These are phyloP conservation scores for Nannobrachium achirus DNA, from an alignment of 2,113 vertebrate species.

Conservation along the genomic window DNA sequence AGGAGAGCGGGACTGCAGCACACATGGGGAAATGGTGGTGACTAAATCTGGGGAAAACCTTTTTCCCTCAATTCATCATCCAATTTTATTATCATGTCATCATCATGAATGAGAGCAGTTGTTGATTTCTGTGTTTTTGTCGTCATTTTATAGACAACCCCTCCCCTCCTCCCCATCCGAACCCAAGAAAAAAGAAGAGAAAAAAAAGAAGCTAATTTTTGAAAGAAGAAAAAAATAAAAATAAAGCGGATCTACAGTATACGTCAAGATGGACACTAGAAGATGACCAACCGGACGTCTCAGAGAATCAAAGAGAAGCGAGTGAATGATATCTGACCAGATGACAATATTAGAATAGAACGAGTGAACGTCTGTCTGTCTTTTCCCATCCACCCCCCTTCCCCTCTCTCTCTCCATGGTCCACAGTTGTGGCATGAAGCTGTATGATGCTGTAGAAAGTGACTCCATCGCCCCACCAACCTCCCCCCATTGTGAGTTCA, in stretches of 20 bases:
- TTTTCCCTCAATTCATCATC: too few relatives aligned
- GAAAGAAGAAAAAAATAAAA: too few relatives aligned
- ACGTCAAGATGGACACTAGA: constrained; percentile 54
- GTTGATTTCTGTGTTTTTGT: constrained; percentile 20
- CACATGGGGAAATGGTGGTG: too few relatives aligned
- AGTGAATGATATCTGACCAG: constrained; percentile 68
- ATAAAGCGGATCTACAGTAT: constrained; percentile 40
- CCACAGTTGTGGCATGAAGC: constrained; percentile 79
- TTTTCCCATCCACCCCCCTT: constrained; percentile 42
- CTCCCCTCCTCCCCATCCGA: constrained; percentile 18
- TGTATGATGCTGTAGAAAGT: constrained; percentile 66
- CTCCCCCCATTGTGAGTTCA: constrained; percentile 70
- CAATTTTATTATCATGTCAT: too few relatives aligned
- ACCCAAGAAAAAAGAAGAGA: constrained; percentile 24
- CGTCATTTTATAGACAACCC: constrained; percentile 46
- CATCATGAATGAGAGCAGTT: constrained; percentile 2
- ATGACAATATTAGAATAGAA: constrained; percentile 48
- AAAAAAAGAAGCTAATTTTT: constrained; percentile 39
- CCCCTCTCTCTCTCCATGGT: constrained; percentile 26
- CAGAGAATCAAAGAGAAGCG: constrained; percentile 66
- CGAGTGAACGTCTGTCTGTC: constrained; percentile 65
- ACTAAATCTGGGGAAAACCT: too few relatives aligned
- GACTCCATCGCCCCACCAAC: constrained; percentile 52
- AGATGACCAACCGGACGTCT: constrained; percentile 58
- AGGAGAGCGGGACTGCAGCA: too few relatives aligned